A percentile compares a stretch with the other conserved stretches of the same genome.
Conservation (phyloP, 2,113 vertebrate species). For the Psammodynastes pulverulentus region DNA sequence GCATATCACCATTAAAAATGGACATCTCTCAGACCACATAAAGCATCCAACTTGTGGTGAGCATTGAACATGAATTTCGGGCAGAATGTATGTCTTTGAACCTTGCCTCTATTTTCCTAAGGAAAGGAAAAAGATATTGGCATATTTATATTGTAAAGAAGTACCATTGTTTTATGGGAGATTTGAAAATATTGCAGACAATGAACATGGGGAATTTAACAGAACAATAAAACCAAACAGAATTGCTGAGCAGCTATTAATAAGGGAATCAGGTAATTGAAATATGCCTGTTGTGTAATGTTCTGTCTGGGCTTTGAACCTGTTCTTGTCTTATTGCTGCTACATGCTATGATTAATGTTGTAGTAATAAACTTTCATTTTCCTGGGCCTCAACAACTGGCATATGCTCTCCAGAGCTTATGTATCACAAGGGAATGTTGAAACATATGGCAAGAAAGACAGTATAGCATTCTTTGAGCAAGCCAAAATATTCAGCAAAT, state of each 20-base stretch:
- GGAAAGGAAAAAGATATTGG: not conserved
- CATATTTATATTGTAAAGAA: not conserved
- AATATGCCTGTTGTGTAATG: not conserved
- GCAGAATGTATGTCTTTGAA: not conserved
- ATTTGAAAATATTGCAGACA: not conserved
- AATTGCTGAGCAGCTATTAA: not conserved
- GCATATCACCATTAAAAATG: not conserved
- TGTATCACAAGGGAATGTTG: not conserved
- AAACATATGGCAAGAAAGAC: constrained; percentile 3
- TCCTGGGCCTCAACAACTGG: not conserved
- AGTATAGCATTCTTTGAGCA: not conserved
- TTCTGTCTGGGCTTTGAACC: not conserved
- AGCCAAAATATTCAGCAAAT: constrained; percentile 3
- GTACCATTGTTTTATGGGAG: not conserved
- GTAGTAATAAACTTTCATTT: not conserved
- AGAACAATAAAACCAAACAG: not conserved
- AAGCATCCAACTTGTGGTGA: not conserved
- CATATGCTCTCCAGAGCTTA: not conserved
- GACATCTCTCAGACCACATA: not conserved
- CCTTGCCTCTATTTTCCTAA: not conserved
- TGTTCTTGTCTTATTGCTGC: not conserved
- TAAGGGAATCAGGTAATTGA: not conserved
- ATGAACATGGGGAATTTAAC: not conserved
- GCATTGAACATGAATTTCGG: not conserved
- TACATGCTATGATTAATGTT: not conserved